These are phyloP conservation scores for Mico argentatus DNA, from an alignment of 2,797 vertebrate species.

Conservation along the genomic window DNA sequence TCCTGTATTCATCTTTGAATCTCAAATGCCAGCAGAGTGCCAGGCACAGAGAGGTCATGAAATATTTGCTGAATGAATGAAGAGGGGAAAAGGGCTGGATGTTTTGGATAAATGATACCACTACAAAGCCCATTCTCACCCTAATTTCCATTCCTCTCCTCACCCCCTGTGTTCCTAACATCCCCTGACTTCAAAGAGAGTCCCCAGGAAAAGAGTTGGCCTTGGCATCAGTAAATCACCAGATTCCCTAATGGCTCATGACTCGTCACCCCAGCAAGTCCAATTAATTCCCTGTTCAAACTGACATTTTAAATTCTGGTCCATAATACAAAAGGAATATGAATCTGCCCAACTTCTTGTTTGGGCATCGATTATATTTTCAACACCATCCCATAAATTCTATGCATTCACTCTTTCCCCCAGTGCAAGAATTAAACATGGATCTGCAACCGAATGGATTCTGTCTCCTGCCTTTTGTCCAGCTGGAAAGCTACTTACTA, in stretches of 20 bases:
- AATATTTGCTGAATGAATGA: background rate
- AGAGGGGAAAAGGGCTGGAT: background rate
- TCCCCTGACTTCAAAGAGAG: slow-evolving; percentile 36
- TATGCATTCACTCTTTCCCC: background rate
- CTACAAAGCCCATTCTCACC: background rate
- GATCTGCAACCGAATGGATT: background rate
- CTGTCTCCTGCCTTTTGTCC: background rate
- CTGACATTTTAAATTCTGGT: background rate
- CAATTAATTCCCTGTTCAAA: background rate
- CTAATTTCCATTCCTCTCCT: background rate
- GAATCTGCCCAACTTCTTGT: background rate
- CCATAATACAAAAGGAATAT: background rate
- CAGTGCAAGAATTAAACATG: background rate
- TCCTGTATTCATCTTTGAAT: background rate
- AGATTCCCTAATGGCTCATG: background rate
- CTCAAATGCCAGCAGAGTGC: background rate
- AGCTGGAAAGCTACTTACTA: slow-evolving; percentile 30
- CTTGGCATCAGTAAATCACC: background rate
- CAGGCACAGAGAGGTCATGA: background rate
- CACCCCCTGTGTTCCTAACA: background rate
- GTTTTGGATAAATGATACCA: background rate
- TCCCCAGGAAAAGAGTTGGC: background rate
- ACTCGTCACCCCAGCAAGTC: background rate
- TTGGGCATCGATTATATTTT: background rate
- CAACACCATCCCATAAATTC: background rate